Evolutionary conservation across 2,888 invertebrate genomes (phyloP).

Genomic region (Polyommatus iphigenia): DNA sequence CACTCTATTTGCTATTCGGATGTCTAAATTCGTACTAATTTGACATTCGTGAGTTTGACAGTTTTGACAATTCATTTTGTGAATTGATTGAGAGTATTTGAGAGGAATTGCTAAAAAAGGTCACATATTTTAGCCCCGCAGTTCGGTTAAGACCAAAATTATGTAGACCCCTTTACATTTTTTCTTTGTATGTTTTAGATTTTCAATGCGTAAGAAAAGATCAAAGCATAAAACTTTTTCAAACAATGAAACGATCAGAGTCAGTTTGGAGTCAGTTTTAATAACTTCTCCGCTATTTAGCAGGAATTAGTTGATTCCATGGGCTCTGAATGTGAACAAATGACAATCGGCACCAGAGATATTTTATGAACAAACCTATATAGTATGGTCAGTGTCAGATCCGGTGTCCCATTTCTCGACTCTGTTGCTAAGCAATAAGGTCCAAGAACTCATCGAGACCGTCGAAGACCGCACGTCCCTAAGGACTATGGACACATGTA

Average conservation of each 20-base stretch:
- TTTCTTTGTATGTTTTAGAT: neutral
- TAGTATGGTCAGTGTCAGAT: neutral
- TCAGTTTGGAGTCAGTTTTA: neutral
- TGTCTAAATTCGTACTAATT: too few species aligned
- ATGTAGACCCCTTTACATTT: neutral
- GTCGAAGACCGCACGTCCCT: conserved; percentile 41
- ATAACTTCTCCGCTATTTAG: neutral
- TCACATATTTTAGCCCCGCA: too few species aligned
- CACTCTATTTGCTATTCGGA: too few species aligned
- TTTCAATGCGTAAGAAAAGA: neutral
- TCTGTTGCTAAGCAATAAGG: conserved; percentile 10
- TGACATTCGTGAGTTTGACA: too few species aligned
- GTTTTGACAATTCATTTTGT: too few species aligned
- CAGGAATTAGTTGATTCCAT: conserved; percentile 1
- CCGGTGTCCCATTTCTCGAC: neutral
- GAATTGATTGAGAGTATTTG: too few species aligned
- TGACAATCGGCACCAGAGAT: neutral
- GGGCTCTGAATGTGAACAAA: neutral
- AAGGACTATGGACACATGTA: conserved; percentile 52
- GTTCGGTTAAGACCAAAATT: neutral
- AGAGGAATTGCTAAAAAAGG: too few species aligned
- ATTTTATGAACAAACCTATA: conserved; percentile 1
- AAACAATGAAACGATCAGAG: neutral
- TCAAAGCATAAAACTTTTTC: neutral
- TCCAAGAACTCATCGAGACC: neutral